Evolutionary conservation across 37 sponge, comb jelly and placozoan genomes (phyloP), one percentile per base, ranked within the genome.

Genomic region (Diacarnus erythraeanus): DNA sequence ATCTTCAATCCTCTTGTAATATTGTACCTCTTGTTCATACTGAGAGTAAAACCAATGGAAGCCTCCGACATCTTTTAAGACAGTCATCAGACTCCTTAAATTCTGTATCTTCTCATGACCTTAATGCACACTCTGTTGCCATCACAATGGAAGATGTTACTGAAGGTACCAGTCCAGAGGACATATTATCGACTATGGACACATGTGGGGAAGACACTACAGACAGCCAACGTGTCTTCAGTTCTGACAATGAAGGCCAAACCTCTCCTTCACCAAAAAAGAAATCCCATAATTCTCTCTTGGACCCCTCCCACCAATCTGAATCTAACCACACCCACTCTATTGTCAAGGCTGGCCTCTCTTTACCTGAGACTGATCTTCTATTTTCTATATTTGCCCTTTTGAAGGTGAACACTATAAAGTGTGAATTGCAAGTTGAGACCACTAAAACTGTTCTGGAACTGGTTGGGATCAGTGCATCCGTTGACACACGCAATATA

Each of bases 311-410:
- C 17, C 30, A 3, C n/a, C 30, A 56, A 44, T 6, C 18, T 31
- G 57, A 12, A 30, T 17, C 47, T 21, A 1, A 54, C 57, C 42
- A 12, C 71, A 25, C 71, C 42, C 71, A 31, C 2, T 65, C 34
- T 31, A 17, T 3, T 2, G 9, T 23, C 42, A 20, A 3, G 42
- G 35, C 8, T 22, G 33, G 34, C 23, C 38, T 83, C 23, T 0
- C 2, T 0, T 40, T 84, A 33, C 31, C 65, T 17, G 71, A 84
- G 44, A 37, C 8, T 58, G 43, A 84, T 9, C 77, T 84, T 37
- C 60, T 77, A 5, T 85, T 64, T 42, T 77, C 72, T 26, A 58
- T 85, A 26, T 85, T 64, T 78, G 86, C 79, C 9, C 60, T 76
- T 18, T 64, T 85, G 9, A 77, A 72, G 56, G 21, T 77, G 27